Percentiles rank a stretch among this genome's conserved stretches.
phyloP scores from a whole-genome alignment of 2,113 vertebrate genomes.

The Cyphomyrus plagiostoma region DNA sequence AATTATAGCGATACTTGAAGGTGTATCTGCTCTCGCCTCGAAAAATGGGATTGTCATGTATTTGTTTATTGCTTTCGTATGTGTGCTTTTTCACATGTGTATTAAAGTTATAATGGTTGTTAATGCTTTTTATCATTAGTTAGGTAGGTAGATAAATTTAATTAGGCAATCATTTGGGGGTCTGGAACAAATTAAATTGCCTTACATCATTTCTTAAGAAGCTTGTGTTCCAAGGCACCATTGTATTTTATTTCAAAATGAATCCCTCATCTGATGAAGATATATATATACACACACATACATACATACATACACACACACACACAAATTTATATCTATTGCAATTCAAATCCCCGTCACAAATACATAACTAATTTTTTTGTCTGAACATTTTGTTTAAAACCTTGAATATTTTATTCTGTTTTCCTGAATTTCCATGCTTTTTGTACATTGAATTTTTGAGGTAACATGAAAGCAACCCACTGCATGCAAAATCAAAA shows the following conservation, averaged over 20 bases:
- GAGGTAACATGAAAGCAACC: not conserved
- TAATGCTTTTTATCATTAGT: no score
- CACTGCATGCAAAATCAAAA: not conserved
- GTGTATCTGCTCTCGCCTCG: no score
- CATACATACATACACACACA: not conserved
- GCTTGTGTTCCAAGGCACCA: no score
- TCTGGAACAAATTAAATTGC: no score
- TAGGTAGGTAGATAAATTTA: no score
- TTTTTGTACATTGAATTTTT: not conserved
- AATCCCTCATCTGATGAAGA: not conserved
- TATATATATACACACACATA: not conserved
- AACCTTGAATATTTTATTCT: not conserved
- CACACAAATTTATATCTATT: not conserved
- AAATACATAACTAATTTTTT: not conserved
- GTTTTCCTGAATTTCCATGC: not conserved
- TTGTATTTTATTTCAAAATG: not conserved
- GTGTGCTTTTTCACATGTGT: no score
- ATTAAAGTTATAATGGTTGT: no score
- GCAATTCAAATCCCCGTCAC: not conserved
- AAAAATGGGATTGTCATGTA: no score
- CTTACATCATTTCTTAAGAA: no score
- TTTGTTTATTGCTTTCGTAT: no score
- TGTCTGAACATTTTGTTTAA: not conserved
- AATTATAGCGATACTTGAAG: no score
- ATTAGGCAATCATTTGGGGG: no score